phyloP scores from a whole-genome alignment of 2,888 invertebrate species.

The Strigamia transsilvanica region DNA sequence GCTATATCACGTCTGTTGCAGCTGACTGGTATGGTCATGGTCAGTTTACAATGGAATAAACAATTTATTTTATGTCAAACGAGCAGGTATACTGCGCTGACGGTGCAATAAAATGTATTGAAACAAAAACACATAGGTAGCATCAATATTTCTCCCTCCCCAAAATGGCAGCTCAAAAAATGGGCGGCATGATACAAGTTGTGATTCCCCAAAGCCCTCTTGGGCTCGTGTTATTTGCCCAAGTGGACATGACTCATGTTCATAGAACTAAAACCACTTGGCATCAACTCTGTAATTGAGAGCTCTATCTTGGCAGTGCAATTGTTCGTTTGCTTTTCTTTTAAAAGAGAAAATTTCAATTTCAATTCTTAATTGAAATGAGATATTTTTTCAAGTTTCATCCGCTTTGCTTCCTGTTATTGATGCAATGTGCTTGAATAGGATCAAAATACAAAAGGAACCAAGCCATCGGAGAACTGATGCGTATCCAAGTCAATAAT shows the following conservation, averaged over 20 bases:
- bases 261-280: neutral
- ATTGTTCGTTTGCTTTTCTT: neutral
- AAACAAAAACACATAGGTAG: neutral
- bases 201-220: constrained; percentile 34
- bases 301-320: neutral
- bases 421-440: neutral
- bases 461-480: too few species aligned
- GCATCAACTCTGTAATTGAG: constrained; percentile 12
- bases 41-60: neutral
- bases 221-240: constrained; percentile 31
- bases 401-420: constrained; percentile 1
- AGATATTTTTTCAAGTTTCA: neutral
- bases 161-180: constrained; percentile 15
- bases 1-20: neutral
- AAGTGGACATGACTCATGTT: constrained; percentile 6
- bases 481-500: too few species aligned
- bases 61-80: neutral
- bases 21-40: neutral
- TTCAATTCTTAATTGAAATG: neutral
- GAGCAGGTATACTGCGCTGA: neutral
- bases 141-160: neutral
- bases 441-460: neutral
- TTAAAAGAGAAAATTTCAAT: neutral
- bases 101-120: neutral
- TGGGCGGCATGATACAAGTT: neutral